phyloP scores from a whole-genome alignment of 1,140 invertebrate species.

The Patella vulgata region DNA sequence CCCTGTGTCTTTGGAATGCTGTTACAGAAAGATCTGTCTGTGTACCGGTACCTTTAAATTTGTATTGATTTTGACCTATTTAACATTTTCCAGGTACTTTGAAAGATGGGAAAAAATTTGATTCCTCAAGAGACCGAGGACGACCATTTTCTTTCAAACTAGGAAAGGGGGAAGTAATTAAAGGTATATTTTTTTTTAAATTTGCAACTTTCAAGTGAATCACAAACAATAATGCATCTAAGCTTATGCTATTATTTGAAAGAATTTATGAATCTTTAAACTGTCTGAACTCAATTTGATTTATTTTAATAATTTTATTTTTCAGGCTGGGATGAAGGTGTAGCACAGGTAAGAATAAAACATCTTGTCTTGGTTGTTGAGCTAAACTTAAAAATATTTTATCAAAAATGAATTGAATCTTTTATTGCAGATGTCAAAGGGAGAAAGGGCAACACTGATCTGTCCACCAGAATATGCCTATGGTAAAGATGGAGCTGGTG shows the following conservation, averaged over 20 bases:
- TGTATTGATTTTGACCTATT: not conserved
- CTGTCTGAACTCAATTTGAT: not conserved
- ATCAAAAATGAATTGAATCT: too few relatives aligned
- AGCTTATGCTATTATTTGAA: not conserved
- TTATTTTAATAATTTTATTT: constrained; percentile 4
- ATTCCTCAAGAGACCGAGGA: constrained; percentile 60
- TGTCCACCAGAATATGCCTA: constrained; percentile 92
- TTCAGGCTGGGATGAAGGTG: constrained; percentile 89
- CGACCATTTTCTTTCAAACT: constrained; percentile 60
- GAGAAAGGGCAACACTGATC: constrained; percentile 83
- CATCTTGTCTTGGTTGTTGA: not conserved
- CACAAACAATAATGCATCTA: not conserved
- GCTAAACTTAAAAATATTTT: too few relatives aligned
- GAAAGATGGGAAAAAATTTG: constrained; percentile 59
- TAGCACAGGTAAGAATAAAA: constrained; percentile 66
- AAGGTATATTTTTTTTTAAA: constrained; percentile 39
- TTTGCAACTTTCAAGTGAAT: not conserved
- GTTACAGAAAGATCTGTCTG: too few relatives aligned
- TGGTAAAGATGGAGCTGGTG: constrained; percentile 81
- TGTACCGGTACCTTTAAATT: too few relatives aligned
- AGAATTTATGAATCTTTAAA: not conserved
- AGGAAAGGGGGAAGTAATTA: constrained; percentile 62
- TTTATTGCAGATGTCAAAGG: constrained; percentile 85
- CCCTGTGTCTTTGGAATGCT: too few relatives aligned
- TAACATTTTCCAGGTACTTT: constrained; percentile 45